Base-by-base conservation (phyloP, 2,888 invertebrate genomes). In the Gibbula magus region DNA sequence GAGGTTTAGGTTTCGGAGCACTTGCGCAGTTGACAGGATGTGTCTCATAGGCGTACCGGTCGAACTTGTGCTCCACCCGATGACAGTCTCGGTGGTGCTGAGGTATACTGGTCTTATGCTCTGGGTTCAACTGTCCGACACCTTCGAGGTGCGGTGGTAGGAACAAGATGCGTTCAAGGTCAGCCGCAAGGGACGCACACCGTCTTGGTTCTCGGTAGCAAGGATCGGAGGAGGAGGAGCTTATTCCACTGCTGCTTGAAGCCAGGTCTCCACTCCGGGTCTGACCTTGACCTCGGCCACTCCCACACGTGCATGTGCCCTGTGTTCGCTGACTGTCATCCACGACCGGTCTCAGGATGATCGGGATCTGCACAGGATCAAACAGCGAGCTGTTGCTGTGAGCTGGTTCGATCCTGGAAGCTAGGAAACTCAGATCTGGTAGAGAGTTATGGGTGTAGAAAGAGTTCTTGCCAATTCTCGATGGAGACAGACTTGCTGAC, bases 121-220 rank as follows among this genome's bases (percentile, higher is more conserved):
- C 35, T n/a, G 16, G 16, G 22, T 51, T 67, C 25, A 66, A 78
- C 70, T 78, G 67, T 29, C 45, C 70, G 8, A 75, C 78, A 52
- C 82, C 83, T 74, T 89, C 89, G 10, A 89, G 83, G 80, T 90
- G 90, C n/a, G 90, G 90, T 52, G 90, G 90, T 52, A 85, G 88
- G 78, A 89, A 90, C 18, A 90, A 85, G 18, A 90, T 81, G 39
- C 88, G 82, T 70, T 90, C 89, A 77, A 90, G 78, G 56, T 85
- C 85, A 16, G 80, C 78, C 0, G 86, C 75, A 70, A 86, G 74
- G 18, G 82, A 80, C 3, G 79, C 75, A 20, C 81, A 80, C 20
- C 86, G 61, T 35, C 74, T 66, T 52, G 82, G 83, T 29, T 88
- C 88, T 82, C 85, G 81, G 78, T 84, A 89, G 32, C 87, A 88